phyloP scores from a whole-genome alignment of 2,888 invertebrate species.

The Plusia festucae region DNA sequence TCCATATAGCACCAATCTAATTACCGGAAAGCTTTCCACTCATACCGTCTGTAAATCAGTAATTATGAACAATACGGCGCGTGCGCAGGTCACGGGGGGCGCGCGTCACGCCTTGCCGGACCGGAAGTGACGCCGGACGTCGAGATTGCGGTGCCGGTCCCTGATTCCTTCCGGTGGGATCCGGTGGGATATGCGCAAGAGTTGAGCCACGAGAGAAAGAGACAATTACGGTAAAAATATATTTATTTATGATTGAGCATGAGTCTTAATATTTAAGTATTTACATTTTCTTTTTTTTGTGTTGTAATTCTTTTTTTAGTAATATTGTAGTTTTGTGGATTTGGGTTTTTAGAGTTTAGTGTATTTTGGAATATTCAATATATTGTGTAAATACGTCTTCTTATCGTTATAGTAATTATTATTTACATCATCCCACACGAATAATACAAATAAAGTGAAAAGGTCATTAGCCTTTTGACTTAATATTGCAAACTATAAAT shows the following conservation, averaged over 20 bases:
- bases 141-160: conserved; percentile 86
- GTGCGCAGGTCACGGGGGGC: conserved; percentile 80
- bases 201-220: conserved; percentile 43
- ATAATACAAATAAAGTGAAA: too few species aligned
- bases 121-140: conserved; percentile 85
- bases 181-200: conserved; percentile 58
- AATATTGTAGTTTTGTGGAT: too few species aligned
- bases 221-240: conserved; percentile 28
- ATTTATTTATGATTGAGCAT: background rate
- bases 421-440: too few species aligned
- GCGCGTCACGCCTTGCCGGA: conserved; percentile 71
- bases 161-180: conserved; percentile 87
- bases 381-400: too few species aligned
- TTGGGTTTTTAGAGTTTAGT: too few species aligned
- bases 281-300: background rate
- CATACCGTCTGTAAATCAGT: conserved; percentile 53
- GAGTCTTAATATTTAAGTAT: background rate
- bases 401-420: too few species aligned
- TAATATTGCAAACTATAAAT: too few species aligned
- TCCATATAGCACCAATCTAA: conserved; percentile 38
- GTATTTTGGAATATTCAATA: too few species aligned
- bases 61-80: conserved; percentile 70
- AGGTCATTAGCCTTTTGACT: too few species aligned
- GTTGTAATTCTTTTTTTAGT: background rate
- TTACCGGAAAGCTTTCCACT: conserved; percentile 54